phyloP scores from a whole-genome alignment of 2,797 vertebrate species.

The Tarsius wallacei region DNA sequence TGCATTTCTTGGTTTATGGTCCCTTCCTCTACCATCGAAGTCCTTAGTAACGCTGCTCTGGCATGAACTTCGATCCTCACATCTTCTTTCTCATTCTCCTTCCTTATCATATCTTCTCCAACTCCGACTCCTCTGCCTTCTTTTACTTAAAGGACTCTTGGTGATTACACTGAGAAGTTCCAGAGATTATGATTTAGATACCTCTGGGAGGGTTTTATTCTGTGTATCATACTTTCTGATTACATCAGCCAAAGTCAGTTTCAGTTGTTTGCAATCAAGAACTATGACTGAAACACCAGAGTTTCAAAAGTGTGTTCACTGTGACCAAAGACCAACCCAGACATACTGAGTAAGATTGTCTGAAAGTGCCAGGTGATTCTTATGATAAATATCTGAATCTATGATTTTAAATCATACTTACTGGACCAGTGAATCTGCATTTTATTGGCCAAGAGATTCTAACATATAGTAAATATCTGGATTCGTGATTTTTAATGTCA shows the following conservation, averaged over 20 bases:
- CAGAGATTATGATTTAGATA: not conserved
- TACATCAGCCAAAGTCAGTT: not conserved
- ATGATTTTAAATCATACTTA: not conserved
- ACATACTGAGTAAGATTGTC: not conserved
- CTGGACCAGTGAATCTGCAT: not conserved
- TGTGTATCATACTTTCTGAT: not conserved
- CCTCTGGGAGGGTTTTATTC: not conserved
- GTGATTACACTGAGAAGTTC: not conserved
- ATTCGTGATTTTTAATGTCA: not conserved
- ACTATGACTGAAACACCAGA: not conserved
- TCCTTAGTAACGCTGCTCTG: accelerated
- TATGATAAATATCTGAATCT: not conserved
- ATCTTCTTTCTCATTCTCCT: not conserved
- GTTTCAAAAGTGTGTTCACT: not conserved
- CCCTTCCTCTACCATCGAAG: too few relatives aligned
- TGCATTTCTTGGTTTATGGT: not conserved
- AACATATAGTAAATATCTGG: not conserved
- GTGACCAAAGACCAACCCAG: not conserved
- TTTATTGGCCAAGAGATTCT: not conserved
- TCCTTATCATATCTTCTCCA: not conserved
- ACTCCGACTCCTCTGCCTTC: not conserved
- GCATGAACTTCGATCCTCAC: accelerated
- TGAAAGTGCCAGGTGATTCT: not conserved
- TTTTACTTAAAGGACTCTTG: not conserved
- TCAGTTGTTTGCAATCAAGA: not conserved